phyloP scores from a whole-genome alignment of 2,113 vertebrate species.

The Tapirus terrestris region DNA sequence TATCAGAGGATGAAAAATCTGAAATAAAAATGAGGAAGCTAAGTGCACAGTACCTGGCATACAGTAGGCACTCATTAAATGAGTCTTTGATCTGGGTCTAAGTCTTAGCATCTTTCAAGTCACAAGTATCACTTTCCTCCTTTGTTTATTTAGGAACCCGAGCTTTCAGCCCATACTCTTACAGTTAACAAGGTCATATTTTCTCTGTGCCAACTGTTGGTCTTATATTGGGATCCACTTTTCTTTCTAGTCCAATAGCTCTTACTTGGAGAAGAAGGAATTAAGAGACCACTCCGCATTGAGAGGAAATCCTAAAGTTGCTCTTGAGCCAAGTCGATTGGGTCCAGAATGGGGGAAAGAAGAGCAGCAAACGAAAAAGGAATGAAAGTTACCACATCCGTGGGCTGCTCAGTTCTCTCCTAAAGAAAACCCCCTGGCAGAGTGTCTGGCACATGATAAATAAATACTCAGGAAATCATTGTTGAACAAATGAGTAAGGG shows the following conservation, averaged over 20 bases:
- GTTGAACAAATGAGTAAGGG: not conserved
- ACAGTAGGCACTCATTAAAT: not conserved
- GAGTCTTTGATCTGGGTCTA: not conserved
- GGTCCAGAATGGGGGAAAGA: not conserved
- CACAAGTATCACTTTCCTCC: not conserved
- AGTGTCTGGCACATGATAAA: not conserved
- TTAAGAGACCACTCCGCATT: not conserved
- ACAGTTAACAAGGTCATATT: not conserved
- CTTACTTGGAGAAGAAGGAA: not conserved
- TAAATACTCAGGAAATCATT: not conserved
- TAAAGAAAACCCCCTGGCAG: not conserved
- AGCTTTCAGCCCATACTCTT: not conserved
- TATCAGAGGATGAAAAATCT: not conserved
- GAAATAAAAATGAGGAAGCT: not conserved
- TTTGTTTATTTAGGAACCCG: not conserved
- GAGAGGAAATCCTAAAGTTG: not conserved
- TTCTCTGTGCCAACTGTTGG: not conserved
- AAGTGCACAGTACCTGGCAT: not conserved
- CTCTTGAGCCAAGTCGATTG: not conserved
- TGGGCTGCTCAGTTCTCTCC: not conserved
- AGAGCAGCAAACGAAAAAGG: not conserved
- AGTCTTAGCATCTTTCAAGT: not conserved
- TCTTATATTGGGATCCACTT: not conserved
- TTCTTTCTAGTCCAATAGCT: not conserved
- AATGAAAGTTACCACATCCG: not conserved